A percentile compares a stretch with the other conserved stretches of the same genome.
Conservation (phyloP, 2,113 vertebrate species). For the Salvator merianae region DNA sequence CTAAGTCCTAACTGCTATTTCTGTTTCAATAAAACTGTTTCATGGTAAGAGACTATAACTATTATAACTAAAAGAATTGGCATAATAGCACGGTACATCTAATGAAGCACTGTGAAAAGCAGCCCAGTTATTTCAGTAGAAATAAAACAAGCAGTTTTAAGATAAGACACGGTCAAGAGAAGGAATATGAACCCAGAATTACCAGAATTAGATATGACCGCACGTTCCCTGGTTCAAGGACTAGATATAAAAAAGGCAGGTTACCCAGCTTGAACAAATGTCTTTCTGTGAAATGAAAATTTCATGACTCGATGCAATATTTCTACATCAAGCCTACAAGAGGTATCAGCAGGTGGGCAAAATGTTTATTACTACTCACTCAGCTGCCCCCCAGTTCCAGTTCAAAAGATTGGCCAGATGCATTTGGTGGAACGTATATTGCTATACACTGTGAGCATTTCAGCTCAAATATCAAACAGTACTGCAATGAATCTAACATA, state of each 20-base stretch:
- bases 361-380: background rate
- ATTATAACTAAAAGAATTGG: background rate
- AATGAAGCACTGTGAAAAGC: background rate
- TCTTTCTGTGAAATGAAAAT: background rate
- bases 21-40: background rate
- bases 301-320: background rate
- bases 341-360: background rate
- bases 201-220: background rate
- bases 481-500: background rate
- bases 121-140: background rate
- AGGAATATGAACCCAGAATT: background rate
- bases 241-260: background rate
- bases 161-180: background rate
- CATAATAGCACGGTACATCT: background rate
- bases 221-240: background rate
- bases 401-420: background rate
- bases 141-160: background rate
- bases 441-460: too few relatives aligned
- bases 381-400: background rate
- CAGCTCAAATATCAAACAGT: background rate
- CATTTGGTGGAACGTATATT: background rate
- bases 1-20: background rate
- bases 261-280: background rate
- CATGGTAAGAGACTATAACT: background rate
- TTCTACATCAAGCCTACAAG: background rate